Base-by-base conservation (phyloP, 2,888 invertebrate genomes). In the Hemicrepidius hirtus region DNA sequence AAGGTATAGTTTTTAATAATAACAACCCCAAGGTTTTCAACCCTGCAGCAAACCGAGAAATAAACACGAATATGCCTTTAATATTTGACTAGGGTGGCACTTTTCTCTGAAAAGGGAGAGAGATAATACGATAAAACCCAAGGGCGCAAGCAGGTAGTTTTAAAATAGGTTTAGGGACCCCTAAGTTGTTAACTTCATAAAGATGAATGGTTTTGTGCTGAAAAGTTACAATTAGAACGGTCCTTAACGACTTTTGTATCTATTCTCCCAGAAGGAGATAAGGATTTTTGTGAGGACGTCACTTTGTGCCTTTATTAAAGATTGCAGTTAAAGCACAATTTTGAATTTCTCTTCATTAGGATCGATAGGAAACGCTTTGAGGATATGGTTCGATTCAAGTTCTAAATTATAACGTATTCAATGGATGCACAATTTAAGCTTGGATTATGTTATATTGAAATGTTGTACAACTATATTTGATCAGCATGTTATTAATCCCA, bases 211-310 rank as follows among this genome's bases (percentile, higher is more conserved):
- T 79, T 77, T 78, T 74, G 77, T 76, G 80, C 79, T 82, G 83
- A 84, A 84, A 84, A 85, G 82, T 84, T 81, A 84, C 85, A 86
- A 86, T 86, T 86, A 86, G 79, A 76, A 67, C 76, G 75, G 73
- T 72, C 72, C 70, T 78, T 68, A 79, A 79, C 79, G 79, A 79
- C 78, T 78, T 77, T 79, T 76, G 78, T 78, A 77, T 77, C 79
- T 78, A 76, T 76, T 78, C 79, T 79, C 75, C 77, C 77, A 79
- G 79, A 79, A 79, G 74, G 77, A 78, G 79, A 79, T 79, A 79
- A 79, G 76, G 13, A 66, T 76, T 75, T 73, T 76, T 71, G 53
- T 49, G 20, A 28, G 28, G 37, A 65, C 18, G 18, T 13, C 65
- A 32, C 53, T 46, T 40, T 21, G 35, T 20, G 12, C 32, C 20